Evolutionary conservation across 1,140 invertebrate genomes (phyloP), one percentile per base, ranked within the genome.

Genomic region (Drosophila neocordata): DNA sequence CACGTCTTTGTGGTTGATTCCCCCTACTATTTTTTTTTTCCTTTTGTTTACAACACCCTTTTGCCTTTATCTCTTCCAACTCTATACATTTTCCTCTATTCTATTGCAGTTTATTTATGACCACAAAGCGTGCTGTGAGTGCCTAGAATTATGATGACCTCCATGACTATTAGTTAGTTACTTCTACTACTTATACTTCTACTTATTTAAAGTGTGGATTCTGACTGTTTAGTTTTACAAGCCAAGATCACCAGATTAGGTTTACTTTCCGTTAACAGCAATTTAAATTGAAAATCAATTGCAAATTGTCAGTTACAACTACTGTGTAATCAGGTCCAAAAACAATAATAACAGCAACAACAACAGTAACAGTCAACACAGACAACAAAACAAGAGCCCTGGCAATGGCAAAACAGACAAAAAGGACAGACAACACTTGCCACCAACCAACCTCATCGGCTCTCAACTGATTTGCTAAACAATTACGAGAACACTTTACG

Each of bases 251-350:
- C 7, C 27, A 31, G 27, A 31, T 31, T 31, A 31, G 27, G 0
- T 1, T 31, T 31, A 5, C 27, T 24, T 31, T 6, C 27, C 27
- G 27, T 31, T 31, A 31, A 31, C 4, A 31, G 41, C 37, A 35
- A 72, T 68, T 68, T 51, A 51, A 24, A 62, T 73, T 71, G 52
- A 55, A 73, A 59, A 58, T 69, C 73, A 66, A 70, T 69, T 63
- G 82, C 70, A 87, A 85, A 87, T 82, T 85, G 74, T 82, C 83
- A 85, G 83, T 75, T 82, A 82, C n/a, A 48, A 48, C 83, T 88
- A 75, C 83, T 88, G 83, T 78, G 75, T 69, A 85, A 85, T 85
- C 82, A 87, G 65, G 52, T 63, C 11, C 35, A 62, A 59, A 58
- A 77, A 69, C 35, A 44, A 20, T 51, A 63, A 58, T 71, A 79